Conservation (phyloP, 2,113 vertebrate genomes). For the Desmodus rotundus region DNA sequence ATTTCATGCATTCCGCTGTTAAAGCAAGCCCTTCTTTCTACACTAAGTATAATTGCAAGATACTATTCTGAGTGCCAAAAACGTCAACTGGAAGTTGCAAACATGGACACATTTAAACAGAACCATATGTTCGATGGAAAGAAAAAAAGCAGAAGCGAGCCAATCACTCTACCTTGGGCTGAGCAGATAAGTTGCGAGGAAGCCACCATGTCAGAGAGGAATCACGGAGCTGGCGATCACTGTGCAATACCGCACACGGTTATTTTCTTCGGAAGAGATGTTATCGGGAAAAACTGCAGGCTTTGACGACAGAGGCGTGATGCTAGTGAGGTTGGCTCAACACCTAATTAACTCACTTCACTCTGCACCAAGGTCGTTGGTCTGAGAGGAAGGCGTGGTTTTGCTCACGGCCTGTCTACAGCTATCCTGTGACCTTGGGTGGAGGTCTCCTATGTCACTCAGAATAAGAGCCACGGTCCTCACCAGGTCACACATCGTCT, state of each 20-base stretch:
- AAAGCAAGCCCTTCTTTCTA: slow-evolving; percentile 84
- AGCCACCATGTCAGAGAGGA: slow-evolving; percentile 64
- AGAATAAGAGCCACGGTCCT: neutral
- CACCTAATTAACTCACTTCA: slow-evolving; percentile 43
- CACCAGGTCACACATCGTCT: neutral
- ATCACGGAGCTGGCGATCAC: neutral
- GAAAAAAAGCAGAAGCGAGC: slow-evolving; percentile 62
- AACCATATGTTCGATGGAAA: slow-evolving; percentile 82
- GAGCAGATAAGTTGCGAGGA: slow-evolving; percentile 72
- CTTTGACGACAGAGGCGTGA: slow-evolving; percentile 30
- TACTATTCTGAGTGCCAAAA: slow-evolving; percentile 82
- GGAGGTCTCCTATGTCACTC: neutral
- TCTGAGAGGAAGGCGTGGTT: neutral
- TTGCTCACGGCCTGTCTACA: neutral
- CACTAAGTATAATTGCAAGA: slow-evolving; percentile 85
- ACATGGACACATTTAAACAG: slow-evolving; percentile 83
- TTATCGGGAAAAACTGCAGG: neutral
- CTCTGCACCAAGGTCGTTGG: slow-evolving; percentile 53
- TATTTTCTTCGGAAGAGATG: slow-evolving; percentile 37
- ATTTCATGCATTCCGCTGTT: slow-evolving; percentile 84
- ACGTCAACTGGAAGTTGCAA: slow-evolving; percentile 82
- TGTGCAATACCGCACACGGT: slow-evolving; percentile 47
- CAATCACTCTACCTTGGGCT: slow-evolving; percentile 75
- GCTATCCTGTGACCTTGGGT: neutral
- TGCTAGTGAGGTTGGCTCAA: slow-evolving; percentile 52